Evolutionary conservation across 2,888 invertebrate genomes (phyloP).

Genomic region (Phorcus lineatus): DNA sequence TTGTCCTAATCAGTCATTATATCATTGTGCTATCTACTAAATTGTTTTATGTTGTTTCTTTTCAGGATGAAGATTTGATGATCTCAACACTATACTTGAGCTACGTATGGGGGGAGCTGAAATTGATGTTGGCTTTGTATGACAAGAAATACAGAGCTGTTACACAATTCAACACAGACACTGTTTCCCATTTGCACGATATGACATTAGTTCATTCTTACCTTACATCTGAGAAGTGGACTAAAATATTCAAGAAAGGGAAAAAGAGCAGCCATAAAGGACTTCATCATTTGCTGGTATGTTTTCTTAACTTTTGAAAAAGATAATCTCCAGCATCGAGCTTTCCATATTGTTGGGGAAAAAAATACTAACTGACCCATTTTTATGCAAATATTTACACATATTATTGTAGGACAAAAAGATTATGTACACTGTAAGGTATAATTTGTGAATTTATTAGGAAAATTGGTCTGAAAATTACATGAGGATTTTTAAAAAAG

Average conservation of each 20-base stretch:
- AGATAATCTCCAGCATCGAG: too few species aligned
- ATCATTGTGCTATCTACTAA: too few species aligned
- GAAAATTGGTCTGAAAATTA: too few species aligned
- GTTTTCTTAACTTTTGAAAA: not conserved
- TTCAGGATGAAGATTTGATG: not conserved
- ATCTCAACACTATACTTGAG: conserved; percentile 36
- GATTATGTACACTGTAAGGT: too few species aligned
- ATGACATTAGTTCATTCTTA: conserved; percentile 39
- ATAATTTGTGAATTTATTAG: too few species aligned
- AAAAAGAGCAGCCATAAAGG: conserved; percentile 30
- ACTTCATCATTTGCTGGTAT: conserved; percentile 41
- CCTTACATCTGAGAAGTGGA: conserved; percentile 40
- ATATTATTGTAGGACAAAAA: too few species aligned
- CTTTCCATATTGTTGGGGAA: too few species aligned
- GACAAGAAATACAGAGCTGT: conserved; percentile 33
- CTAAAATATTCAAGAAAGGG: conserved; percentile 36
- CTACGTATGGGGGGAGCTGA: conserved; percentile 48
- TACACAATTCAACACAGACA: not conserved
- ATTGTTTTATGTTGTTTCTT: not conserved
- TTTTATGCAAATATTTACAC: too few species aligned
- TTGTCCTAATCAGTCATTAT: too few species aligned
- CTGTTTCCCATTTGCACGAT: conserved; percentile 28
- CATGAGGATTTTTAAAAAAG: too few species aligned
- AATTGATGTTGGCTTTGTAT: conserved; percentile 45
- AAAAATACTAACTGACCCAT: too few species aligned